Evolutionary conservation across 2,797 vertebrate genomes (phyloP), one percentile per base, ranked within the genome.

Genomic region (Gymnothorax javanicus): DNA sequence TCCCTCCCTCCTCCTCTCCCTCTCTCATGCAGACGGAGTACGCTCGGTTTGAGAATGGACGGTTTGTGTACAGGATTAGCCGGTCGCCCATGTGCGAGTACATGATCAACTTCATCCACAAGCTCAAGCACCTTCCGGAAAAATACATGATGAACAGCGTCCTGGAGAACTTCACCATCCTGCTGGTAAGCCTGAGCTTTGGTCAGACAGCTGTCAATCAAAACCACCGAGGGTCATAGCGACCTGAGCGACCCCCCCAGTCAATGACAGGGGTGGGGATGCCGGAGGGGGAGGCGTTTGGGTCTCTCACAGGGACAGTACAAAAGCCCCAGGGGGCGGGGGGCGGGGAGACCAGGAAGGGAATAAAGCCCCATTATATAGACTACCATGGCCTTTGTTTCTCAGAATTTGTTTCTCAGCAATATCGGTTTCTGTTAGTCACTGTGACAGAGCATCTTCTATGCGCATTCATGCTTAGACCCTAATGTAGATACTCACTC

Each of bases 61-160:
- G 98, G 85, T 99, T 99, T 12, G 97, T 99, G 86, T 99, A 98
- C 94, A 96, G 98, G 93, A 99, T 99, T 97, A 98, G 98, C 91
- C 96, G 99, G 84, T 99, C 99, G 75, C 99, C 99, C 0, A 99
- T 99, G 99, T 99, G 99, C 94, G 98, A 99, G 97, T 99, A 99
- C 90, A 99, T 99, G 99, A 99, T 99, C 94, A 99, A 99, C 95
- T 99, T 99, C 95, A 99, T 99, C 95, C 98, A 99, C 95, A 99
- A 99, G 92, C 97, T 99, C 91, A 99, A 99, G 94, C 99, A 99
- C 95, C 96, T 99, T 95, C 99, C 99, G 25, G 99, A 99, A 94
- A 99, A 99, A 94, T 99, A 99, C 92, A 99, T 99, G 99, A 99
- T 99, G 99, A 99, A 99, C 96, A 99, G 99, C 7, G 99, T 99